Base-by-base conservation (phyloP, 2,888 invertebrate species). In the Brenthis daphne region DNA sequence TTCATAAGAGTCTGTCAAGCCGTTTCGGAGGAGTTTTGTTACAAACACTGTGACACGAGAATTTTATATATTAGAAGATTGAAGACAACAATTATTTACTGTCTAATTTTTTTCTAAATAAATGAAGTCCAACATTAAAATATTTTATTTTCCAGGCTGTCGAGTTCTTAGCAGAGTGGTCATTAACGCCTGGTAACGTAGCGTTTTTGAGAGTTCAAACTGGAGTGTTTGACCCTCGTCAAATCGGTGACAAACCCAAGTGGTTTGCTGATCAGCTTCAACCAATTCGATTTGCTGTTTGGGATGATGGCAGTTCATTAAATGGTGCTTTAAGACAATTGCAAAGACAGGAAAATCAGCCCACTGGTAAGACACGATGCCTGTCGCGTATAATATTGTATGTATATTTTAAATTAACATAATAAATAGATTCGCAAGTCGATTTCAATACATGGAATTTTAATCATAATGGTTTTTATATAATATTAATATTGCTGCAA, bases 161-260 rank as follows among this genome's bases (percentile, higher is more conserved):
- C 1, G 99, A 99, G 86, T 99, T 98, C 88, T 94, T 99, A 75
- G 99, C 99, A 0, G 99, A 99, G 88, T 99, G 99, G 98, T 98
- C 98, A 0, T 92, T 99, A 13, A 98, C 98, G 1, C 99, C 99
- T 0, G 97, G 96, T 79, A 99, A 99, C 90, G 98, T 99, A 70
- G 99, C 99, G 4, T 99, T 99, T 84, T 95, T 99, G 57, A 95
- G 99, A 6, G 98, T 99, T 0, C 99, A 99, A 82, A 99, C 99
- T 0, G 99, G 99, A 43, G 95, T 99, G 16, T 96, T 97, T 82
- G 99, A 99, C 89, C 99, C 99, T 0, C 94, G 96, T 20, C 96
- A 98, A 85, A 97, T 99, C 68, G 99, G 99, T 37, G 99, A 99
- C 89, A 99, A 99, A 87, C 94, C 97, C 24, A 99, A 99, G 86